Evolutionary conservation across 2,888 invertebrate genomes (phyloP).

Genomic region (Alloplasta piceator): DNA sequence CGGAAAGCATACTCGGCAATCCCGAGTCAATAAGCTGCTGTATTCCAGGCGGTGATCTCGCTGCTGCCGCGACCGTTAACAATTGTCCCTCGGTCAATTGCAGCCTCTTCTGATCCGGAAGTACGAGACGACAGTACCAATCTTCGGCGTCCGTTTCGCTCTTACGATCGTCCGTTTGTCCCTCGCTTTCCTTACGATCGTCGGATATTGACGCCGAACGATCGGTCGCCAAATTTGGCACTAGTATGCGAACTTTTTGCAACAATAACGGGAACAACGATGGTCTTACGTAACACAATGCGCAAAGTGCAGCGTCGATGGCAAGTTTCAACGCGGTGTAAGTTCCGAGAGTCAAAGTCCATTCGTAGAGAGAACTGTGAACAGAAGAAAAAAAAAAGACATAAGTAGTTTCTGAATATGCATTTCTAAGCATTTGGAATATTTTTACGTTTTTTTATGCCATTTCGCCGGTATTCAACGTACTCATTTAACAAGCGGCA

Average conservation of each 20-base stretch:
- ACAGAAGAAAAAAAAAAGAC: constrained; percentile 1
- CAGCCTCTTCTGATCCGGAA: constrained; percentile 85
- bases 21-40: constrained; percentile 91
- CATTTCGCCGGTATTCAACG: no score
- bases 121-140: constrained; percentile 86
- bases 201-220: constrained; percentile 86
- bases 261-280: constrained; percentile 90
- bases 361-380: constrained; percentile 88
- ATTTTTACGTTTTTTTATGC: no score
- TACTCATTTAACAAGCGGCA: no score
- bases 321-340: constrained; percentile 91
- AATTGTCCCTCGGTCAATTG: constrained; percentile 88
- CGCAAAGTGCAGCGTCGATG: constrained; percentile 93
- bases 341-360: constrained; percentile 89
- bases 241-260: constrained; percentile 88
- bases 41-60: constrained; percentile 91
- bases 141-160: constrained; percentile 84
- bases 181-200: constrained; percentile 85
- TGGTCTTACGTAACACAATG: constrained; percentile 93
- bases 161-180: constrained; percentile 90
- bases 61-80: constrained; percentile 90
- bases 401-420: background rate
- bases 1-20: constrained; percentile 87
- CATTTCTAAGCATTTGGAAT: no score
- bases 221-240: constrained; percentile 84